Base-by-base conservation (phyloP, 1,140 invertebrate genomes). In the Brachionus rubens region DNA sequence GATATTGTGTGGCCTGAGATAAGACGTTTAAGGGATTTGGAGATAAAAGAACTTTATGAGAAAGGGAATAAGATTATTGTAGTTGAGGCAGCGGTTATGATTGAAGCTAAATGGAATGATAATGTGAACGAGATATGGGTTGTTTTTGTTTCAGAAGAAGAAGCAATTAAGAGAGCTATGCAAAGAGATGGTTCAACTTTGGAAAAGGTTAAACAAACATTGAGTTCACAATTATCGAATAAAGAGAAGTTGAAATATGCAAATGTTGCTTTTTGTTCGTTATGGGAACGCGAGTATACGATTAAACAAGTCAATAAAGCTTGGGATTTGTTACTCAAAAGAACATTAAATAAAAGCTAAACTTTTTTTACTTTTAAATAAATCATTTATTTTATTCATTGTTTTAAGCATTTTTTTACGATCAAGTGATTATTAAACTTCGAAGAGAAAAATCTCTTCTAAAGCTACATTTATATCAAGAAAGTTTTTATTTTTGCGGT, bases 1-100 rank as follows among this genome's bases (percentile, higher is more conserved):
- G 41, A 76, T 50, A 62, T 76, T 21, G 75, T 76, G 30, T 76
- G 75, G 75, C 75, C 75, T 14, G 75, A 47, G 47, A 75, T 75
- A 10, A 36, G 40, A 12, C 30, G 48, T 16, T 30, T 75, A 28
- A 41, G 36, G 6, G 48, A 75, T 14, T 12, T 46, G 16, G 40
- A 54, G n/a, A 47, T 75, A 14, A 19, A 75, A 26, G 41, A 30
- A 40, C 16, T 43, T 9, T 59, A 28, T 7, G 5, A 54, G 24
- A 4, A 75, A 24, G 72, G 48, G 1, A 26, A 40, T 33, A 75
- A 41, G 16, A 75, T 75, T 28, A 75, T 75, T 75, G 50, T 75
- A 4, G 48, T 75, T 19, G 72, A 75, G 21, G 72, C 72, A 16
- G 48, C 72, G 4, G 72, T 75, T n/a, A 43, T 75, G 46, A 26